Base-by-base conservation (phyloP, 2,888 invertebrate genomes). In the Ischnura elegans region DNA sequence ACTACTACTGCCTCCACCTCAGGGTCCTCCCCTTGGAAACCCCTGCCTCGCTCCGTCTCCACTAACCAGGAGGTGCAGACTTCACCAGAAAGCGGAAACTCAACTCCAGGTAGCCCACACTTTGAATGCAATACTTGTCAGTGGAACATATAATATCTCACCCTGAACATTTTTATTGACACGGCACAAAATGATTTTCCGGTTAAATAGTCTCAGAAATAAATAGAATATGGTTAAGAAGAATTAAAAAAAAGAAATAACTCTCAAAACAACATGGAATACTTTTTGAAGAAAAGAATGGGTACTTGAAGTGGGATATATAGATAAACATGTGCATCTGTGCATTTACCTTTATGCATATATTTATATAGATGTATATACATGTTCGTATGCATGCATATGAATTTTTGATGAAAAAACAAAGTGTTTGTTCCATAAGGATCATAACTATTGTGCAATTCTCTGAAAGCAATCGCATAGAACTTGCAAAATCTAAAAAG, bases 51-150 rank as follows among this genome's bases (percentile, higher is more conserved):
- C 93, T 87, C 94, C 87, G 25, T 94, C 87, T 94, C 94, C 51
- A 94, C 95, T 87, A 94, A 94, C 93, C 95, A 95, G 94, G 95
- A 95, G 93, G 94, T 95, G 47, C 95, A 95, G 94, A 95, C 95
- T 43, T 95, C 95, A 43, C 95, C 95, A 21, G 95, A 95, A 93
- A 95, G 95, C 36, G 94, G 95, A 93, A 94, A 95, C 85, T 95
- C 95, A 93, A 95, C 95, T 45, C 95, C 95, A 94, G 95, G 95
- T 95, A 94, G 93, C 87, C 93, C 90, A 90, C 86, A 42, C 66
- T 25, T 76, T 61, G n/a, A 61, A 61, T 61, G 61, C 61, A 61
- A 76, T 76, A 76, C 76, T 76, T 76, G 2, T 36, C 76, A 76
- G 36, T 76, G 29, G 36, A 13, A 76, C 76, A 76, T 76, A 51